Evolutionary conservation across 35 echinoderm and acorn worm genomes (phyloP).

Genomic region (Heliocidaris tuberculata): DNA sequence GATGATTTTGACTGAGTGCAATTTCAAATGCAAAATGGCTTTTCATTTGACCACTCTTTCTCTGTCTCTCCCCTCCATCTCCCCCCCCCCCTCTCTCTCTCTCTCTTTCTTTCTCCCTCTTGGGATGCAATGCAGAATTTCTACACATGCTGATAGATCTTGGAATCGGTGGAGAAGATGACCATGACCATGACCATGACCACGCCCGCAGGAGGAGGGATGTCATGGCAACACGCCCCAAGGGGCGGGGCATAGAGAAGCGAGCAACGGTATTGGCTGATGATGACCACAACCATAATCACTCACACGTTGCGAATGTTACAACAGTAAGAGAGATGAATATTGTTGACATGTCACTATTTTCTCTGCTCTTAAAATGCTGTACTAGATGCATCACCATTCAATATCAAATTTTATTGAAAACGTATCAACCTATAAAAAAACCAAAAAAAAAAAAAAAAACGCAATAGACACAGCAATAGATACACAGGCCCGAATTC

Average conservation of each 20-base stretch:
- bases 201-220: not conserved
- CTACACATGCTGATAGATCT: not conserved
- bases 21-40: no score
- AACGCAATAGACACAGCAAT: no score
- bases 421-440: no score
- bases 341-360: not conserved
- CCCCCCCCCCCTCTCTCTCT: no score
- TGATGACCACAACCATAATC: conserved; percentile 26
- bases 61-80: no score
- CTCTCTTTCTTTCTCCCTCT: not conserved
- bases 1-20: no score
- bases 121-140: not conserved
- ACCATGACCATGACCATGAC: not conserved
- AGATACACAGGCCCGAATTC: no score
- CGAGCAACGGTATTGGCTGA: not conserved
- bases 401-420: no score
- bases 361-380: no score
- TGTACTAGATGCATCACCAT: no score
- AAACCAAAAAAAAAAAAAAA: no score
- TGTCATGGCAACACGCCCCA: not conserved
- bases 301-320: not conserved
- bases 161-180: not conserved
- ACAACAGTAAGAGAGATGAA: not conserved
- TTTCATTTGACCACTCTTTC: no score
- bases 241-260: not conserved